phyloP scores from a whole-genome alignment of 1,140 invertebrate genomes.

The Bombus soroeensis region DNA sequence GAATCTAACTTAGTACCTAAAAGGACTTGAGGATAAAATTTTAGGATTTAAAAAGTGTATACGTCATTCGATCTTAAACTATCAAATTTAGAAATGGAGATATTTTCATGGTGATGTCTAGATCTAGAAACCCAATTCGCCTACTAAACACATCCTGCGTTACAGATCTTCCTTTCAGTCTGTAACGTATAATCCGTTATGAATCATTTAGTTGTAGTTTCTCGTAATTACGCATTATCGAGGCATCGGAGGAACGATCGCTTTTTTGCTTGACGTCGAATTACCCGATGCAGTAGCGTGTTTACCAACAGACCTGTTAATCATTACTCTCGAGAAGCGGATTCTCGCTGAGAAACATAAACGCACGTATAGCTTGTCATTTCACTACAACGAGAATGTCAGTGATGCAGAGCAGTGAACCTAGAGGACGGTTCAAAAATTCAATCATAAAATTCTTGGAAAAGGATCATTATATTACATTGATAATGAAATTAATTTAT shows the following conservation, averaged over 20 bases:
- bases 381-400: slow-evolving; percentile 2
- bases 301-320: not conserved
- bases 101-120: not conserved
- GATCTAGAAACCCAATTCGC: not conserved
- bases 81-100: not conserved
- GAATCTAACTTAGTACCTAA: not conserved
- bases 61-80: not conserved
- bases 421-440: not conserved
- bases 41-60: not conserved
- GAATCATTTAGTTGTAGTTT: slow-evolving; percentile 31
- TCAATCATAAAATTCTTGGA: not conserved
- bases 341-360: slow-evolving; percentile 1
- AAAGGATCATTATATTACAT: no score
- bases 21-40: not conserved
- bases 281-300: slow-evolving; percentile 4
- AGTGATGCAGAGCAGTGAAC: not conserved
- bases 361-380: slow-evolving; percentile 4
- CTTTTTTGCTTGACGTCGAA: not conserved
- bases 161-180: not conserved
- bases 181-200: slow-evolving; percentile 29
- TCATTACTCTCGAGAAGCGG: not conserved
- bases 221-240: slow-evolving; percentile 9
- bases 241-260: not conserved
- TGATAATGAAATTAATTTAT: not conserved
- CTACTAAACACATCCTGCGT: not conserved